These are phyloP conservation scores for Macroglossus sobrinus DNA, from an alignment of 2,113 vertebrate species.

Conservation along the genomic window DNA sequence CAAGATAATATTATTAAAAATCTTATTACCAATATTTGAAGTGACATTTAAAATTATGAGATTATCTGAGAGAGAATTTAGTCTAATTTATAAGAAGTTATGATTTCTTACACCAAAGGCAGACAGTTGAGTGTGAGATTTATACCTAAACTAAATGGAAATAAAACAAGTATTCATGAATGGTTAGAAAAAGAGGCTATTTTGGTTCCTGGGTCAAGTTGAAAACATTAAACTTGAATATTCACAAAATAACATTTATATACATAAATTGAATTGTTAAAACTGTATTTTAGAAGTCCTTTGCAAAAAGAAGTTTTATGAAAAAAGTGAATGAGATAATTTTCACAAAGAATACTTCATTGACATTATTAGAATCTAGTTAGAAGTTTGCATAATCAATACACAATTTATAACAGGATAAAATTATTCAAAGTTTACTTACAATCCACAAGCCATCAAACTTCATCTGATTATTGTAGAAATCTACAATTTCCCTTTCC, in stretches of 20 bases:
- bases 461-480: conserved; percentile 78
- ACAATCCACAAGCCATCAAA: conserved; percentile 95
- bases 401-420: neutral
- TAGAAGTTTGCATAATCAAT: neutral
- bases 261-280: neutral
- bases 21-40: neutral
- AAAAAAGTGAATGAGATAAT: neutral
- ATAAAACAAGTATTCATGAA: neutral
- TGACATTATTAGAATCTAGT: neutral
- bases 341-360: neutral
- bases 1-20: neutral
- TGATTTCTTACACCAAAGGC: neutral
- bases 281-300: neutral
- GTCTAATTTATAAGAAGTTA: neutral
- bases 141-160: neutral
- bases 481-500: conserved; percentile 85
- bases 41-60: neutral
- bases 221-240: neutral
- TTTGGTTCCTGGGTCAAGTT: neutral
- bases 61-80: neutral
- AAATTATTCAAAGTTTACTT: conserved; percentile 71
- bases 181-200: neutral
- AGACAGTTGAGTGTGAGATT: neutral
- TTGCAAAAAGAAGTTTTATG: neutral
- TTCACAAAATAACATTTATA: neutral